Percentiles rank a stretch among this genome's conserved stretches.
Evolutionary conservation across 2,113 vertebrate species (phyloP).

Genomic region (Poecile atricapillus): DNA sequence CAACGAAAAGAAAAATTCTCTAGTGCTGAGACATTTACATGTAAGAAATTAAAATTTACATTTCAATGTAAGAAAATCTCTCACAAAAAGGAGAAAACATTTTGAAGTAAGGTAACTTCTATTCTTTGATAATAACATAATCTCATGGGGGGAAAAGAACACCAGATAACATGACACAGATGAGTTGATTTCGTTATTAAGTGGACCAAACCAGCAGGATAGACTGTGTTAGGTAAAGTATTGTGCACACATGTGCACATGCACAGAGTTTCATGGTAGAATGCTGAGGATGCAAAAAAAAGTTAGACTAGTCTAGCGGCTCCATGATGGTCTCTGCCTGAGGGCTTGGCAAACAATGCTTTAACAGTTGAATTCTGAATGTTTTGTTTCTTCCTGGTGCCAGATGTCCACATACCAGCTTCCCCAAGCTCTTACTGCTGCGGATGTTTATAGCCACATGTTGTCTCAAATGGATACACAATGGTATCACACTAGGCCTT

Average conservation of each 20-base stretch:
- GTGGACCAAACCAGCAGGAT: not conserved
- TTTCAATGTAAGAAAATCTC: not conserved
- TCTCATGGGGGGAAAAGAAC: not conserved
- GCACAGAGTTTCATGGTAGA: not conserved
- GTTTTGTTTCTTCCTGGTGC: not conserved
- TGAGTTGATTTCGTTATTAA: not conserved
- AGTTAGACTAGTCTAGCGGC: rapidly evolving
- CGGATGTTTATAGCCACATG: not conserved
- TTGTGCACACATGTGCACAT: rapidly evolving
- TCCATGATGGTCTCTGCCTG: not conserved
- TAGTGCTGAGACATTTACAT: not conserved
- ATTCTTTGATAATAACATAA: not conserved
- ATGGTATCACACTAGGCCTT: not conserved
- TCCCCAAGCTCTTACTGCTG: not conserved
- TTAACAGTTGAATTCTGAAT: not conserved
- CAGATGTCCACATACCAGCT: not conserved
- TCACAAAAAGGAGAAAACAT: not conserved
- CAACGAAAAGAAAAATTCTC: not conserved
- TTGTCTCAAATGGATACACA: rapidly evolving
- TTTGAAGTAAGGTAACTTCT: not conserved
- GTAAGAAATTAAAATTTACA: not conserved
- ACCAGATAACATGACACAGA: not conserved
- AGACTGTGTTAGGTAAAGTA: not conserved
- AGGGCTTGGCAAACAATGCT: not conserved
- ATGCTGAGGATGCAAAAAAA: not conserved